Evolutionary conservation across 2,888 invertebrate genomes (phyloP), one percentile per base, ranked within the genome.

Genomic region (Gisinianus flammeolus): DNA sequence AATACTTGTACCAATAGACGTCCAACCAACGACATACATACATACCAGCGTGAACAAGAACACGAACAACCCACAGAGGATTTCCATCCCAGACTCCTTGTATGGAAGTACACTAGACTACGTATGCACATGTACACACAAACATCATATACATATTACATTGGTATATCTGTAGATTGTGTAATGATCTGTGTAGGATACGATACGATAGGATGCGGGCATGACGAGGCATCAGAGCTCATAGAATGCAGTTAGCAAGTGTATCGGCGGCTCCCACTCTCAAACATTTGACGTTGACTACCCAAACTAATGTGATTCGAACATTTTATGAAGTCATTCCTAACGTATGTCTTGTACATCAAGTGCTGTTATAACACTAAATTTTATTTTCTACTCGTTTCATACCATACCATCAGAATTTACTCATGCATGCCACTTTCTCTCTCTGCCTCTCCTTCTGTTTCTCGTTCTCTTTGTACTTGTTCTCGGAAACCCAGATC

Each of bases 321-420:
- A 62, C 62, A 26, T 24, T 62, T 62, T 62, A 62, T 62, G 62
- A 62, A 62, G 26, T 26, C 26, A 28, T 26, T 22, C 26, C 28
- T 62, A 22, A 62, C 62, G 62, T 44, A 44, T 44, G 44, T 44
- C 44, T 44, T 44, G 44, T 44, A 44, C 28, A 62, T 62, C 62
- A 62, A 62, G 24, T 62, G 26, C 24, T 6, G 28, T 26, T 26
- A 62, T 28, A 62, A 62, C 62, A 24, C 26, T 62, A 62, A 62
- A 62, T 26, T 62, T 62, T 62, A 62, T 62, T 62, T 62, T 28
- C 26, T 6, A 6, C 62, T 26, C 28, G 12, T 28, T 12, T 54
- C n/a, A 54, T 19, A 54, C 4, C 3, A 54, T n/a, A 16, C n/a
- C n/a, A n/a, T n/a, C n/a, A n/a, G n/a, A n/a, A n/a, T n/a, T n/a